Base-by-base conservation (phyloP, 2,888 invertebrate species). In the Hydroisotoma schaefferi region DNA sequence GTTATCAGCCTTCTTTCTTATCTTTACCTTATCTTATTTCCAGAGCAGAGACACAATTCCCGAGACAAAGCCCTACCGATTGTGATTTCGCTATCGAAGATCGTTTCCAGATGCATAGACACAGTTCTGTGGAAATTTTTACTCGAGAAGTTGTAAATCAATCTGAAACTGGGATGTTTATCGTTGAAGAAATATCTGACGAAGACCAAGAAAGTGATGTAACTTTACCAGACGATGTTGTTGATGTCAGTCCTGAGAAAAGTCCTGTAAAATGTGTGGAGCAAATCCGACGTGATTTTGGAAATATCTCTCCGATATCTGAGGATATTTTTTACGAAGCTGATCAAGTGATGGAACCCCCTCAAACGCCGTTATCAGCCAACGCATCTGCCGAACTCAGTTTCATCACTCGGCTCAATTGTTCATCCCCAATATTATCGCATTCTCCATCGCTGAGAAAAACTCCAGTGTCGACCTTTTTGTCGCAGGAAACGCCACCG, bases 251-350 rank as follows among this genome's bases (percentile, higher is more conserved):
- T 15, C 54, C 59, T 15, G 1, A 20, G 1, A 54, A 38, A 22
- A 15, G 27, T 33, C 8, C 33, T 10, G 43, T 20, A 10, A 8
- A 18, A 5, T 3, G 8, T 5, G 28, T n/a, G 6, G 8, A 25
- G 8, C 26, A 15, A n/a, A 8, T 25, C 0, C 18, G 37, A 28
- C 52, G 63, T 2, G 63, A 63, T 1, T 63, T 63, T 56, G 59
- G 63, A 49, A 63, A 63, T 46, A 63, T 63, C 46, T 63, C 63
- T 4, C 63, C 63, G 28, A 63, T 63, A 6, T 59, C 63, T 29
- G 63, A 63, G 25, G 53, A 59, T 2, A 26, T 57, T 4, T 59
- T 47, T 15, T n/a, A n/a, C n/a, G 47, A 33, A n/a, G 5, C 48
- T 26, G 38, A 37, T 2, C 10, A 25, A 12, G 28, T 40, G 20